Evolutionary conservation across 2,888 invertebrate genomes (phyloP).

Genomic region (Ceramica pisi): DNA sequence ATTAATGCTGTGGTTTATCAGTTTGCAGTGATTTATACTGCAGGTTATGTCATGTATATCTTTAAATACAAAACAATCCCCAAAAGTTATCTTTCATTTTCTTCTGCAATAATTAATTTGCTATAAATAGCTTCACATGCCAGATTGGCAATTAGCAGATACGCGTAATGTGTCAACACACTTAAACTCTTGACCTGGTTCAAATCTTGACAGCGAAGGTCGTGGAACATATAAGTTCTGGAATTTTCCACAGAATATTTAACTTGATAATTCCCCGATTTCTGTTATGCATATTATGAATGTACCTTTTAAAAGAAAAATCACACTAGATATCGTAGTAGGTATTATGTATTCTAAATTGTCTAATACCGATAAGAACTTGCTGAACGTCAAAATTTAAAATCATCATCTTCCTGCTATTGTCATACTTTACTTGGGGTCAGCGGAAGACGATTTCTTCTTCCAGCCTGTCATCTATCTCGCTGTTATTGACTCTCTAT

Average conservation of each 20-base stretch:
- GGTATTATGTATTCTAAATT: background rate
- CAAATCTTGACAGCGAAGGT: constrained; percentile 23
- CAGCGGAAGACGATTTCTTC: too few relatives aligned
- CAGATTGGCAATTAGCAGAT: constrained; percentile 15
- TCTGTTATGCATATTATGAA: background rate
- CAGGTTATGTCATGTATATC: constrained; percentile 21
- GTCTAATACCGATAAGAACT: too few relatives aligned
- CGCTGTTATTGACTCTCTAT: too few relatives aligned
- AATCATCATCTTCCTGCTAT: too few relatives aligned
- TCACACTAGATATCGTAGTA: background rate
- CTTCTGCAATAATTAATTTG: background rate
- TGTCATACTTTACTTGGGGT: too few relatives aligned
- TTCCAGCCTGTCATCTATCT: too few relatives aligned
- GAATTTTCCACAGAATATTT: background rate
- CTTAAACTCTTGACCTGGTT: constrained; percentile 40
- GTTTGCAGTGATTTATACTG: background rate
- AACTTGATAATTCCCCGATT: background rate
- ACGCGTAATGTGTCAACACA: constrained; percentile 31
- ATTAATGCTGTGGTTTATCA: background rate
- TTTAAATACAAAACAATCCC: background rate
- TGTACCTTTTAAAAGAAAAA: background rate
- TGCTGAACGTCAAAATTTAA: too few relatives aligned
- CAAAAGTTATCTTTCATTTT: background rate
- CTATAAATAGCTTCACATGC: constrained; percentile 11
- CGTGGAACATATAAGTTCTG: constrained; percentile 1